Percentiles rank a stretch among this genome's conserved stretches.
phyloP scores from a whole-genome alignment of 2,888 invertebrate genomes.

The Camponotus fellah region DNA sequence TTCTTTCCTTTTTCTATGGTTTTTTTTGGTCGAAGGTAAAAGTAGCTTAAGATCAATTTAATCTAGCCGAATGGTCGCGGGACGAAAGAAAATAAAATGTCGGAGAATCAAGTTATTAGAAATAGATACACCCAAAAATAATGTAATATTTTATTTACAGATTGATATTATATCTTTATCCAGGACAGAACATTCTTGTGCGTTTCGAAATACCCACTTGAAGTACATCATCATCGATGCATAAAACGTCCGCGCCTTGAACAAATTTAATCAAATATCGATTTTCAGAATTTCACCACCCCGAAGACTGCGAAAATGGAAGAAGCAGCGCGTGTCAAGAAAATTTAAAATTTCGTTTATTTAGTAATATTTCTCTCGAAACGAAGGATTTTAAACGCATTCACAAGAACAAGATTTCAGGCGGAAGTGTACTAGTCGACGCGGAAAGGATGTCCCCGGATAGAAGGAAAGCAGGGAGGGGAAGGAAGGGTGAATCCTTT shows the following conservation, averaged over 20 bases:
- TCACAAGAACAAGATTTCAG: neutral
- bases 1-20: neutral
- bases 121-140: neutral
- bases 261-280: slow-evolving; percentile 1
- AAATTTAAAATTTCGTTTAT: neutral
- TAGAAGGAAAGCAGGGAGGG: neutral
- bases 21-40: neutral
- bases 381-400: neutral
- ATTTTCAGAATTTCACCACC: neutral
- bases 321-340: neutral
- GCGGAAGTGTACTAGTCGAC: neutral
- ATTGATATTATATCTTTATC: neutral
- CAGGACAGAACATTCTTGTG: neutral
- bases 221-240: neutral
- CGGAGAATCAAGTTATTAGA: neutral
- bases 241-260: neutral
- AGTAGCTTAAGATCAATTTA: slow-evolving; percentile 22
- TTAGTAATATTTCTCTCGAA: neutral
- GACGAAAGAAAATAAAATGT: neutral
- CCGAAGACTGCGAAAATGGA: neutral
- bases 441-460: slow-evolving; percentile 13
- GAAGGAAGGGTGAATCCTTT: neutral
- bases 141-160: neutral
- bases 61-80: slow-evolving; percentile 20
- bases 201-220: neutral